Evolutionary conservation across 2,113 vertebrate genomes (phyloP).

Genomic region (Carassius gibelio): DNA sequence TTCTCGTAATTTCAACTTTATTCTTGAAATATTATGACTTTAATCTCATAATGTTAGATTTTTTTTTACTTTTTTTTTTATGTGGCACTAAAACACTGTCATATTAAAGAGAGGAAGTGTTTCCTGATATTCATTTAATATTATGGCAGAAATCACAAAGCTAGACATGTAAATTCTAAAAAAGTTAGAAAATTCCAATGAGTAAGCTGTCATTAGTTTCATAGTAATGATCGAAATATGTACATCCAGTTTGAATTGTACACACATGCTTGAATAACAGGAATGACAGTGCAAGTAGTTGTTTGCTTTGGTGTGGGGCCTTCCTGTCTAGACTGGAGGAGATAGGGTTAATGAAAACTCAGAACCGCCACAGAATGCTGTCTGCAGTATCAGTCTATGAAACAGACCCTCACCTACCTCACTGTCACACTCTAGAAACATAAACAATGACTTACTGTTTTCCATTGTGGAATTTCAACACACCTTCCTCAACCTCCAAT

Average conservation of each 20-base stretch:
- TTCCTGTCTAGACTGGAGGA: slow-evolving; percentile 80
- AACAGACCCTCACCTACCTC: slow-evolving; percentile 36
- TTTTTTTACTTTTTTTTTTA: too few species aligned
- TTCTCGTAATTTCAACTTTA: too few species aligned
- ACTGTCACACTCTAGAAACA: slow-evolving; percentile 56
- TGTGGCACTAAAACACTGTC: too few species aligned
- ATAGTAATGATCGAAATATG: neutral
- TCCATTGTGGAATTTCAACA: slow-evolving; percentile 46
- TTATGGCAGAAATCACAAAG: neutral
- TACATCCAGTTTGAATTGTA: neutral
- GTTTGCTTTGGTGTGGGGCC: slow-evolving; percentile 56
- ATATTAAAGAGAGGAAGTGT: neutral
- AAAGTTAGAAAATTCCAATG: neutral
- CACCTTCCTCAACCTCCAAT: slow-evolving; percentile 20
- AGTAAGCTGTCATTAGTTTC: neutral
- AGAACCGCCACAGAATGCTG: slow-evolving; percentile 65
- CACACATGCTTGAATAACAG: slow-evolving; percentile 33
- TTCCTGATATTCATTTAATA: neutral
- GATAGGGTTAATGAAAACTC: slow-evolving; percentile 76
- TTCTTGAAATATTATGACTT: too few species aligned
- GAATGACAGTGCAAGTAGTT: slow-evolving; percentile 62
- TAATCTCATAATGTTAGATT: too few species aligned
- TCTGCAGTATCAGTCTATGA: slow-evolving; percentile 62
- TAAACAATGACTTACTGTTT: neutral
- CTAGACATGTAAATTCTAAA: neutral